Evolutionary conservation across 2,888 invertebrate species (phyloP).

Genomic region (Digitonthophagus gazella): DNA sequence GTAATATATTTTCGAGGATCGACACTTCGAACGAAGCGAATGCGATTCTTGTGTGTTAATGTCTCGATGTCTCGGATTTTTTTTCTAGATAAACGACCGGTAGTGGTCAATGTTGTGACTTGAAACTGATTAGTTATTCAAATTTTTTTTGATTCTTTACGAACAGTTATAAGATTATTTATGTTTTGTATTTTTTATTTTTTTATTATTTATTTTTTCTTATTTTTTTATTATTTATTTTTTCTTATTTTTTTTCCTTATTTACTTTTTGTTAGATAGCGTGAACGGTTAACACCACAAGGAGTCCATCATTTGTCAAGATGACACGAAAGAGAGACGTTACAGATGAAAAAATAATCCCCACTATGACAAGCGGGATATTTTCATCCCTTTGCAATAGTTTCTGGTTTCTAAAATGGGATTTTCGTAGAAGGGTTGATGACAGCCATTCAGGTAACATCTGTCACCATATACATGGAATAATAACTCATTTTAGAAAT

Average conservation of each 20-base stretch:
- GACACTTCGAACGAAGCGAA: background rate
- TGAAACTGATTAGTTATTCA: background rate
- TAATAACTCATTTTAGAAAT: background rate
- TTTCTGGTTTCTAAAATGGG: background rate
- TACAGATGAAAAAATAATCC: background rate
- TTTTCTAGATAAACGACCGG: background rate
- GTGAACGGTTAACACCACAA: background rate
- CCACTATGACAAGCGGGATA: background rate
- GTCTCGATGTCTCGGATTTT: background rate
- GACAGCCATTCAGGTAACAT: background rate
- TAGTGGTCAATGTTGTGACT: background rate
- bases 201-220: background rate
- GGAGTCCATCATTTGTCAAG: background rate
- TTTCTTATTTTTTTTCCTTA: too few species aligned
- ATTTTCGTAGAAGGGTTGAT: background rate
- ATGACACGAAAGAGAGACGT: background rate
- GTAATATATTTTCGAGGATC: background rate
- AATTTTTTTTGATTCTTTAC: slow-evolving; percentile 1
- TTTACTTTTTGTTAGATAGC: background rate
- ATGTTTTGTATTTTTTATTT: background rate
- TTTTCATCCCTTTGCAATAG: background rate
- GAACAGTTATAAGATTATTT: background rate
- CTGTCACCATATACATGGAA: background rate
- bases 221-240: too few species aligned
- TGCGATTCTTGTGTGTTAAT: slow-evolving; percentile 3